Evolutionary conservation across 2,888 invertebrate genomes (phyloP), one percentile per base, ranked within the genome.

Genomic region (Molanna angustata): DNA sequence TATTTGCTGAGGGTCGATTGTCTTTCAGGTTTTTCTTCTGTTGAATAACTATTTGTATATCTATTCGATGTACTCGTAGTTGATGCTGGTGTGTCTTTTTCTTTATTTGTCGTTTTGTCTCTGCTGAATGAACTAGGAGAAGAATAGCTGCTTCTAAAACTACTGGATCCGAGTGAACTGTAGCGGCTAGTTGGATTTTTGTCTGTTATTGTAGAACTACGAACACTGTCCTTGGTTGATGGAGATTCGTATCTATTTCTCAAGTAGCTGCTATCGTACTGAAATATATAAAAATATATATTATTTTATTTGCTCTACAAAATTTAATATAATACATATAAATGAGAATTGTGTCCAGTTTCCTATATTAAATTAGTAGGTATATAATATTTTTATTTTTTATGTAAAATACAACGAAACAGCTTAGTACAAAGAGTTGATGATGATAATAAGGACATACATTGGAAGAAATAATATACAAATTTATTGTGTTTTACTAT

Each of bases 61-160:
- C 73, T 67, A 58, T 65, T 76, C 4, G 76, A 70, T 21, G 75
- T 73, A 2, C 72, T 62, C 20, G 74, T 74, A 1, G 73, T 62
- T 4, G 73, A 70, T 41, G 73, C 73, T 1, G 74, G 69, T 2
- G 72, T 69, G 61, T 76, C 75, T 16, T 47, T 58, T 56, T 76
- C 76, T 58, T 72, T 68, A 18, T 64, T 54, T 6, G 56, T 41
- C 1, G 67, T 62, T n/a, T 72, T 69, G 40, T 76, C 76, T 32
- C 70, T 61, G 37, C 65, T 64, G 39, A 54, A 57, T 4, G 54
- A 31, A 27, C 39, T 48, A 2, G 57, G n/a, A n/a, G 58, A 49
- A 11, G 57, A 19, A 32, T 58, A 58, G 18, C 31, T 52, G n/a
- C 44, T 52, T 39, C 52, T 49, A 41, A 40, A 52, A 19, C 43